Percentiles rank a stretch among this genome's conserved stretches.
Conservation (phyloP, 2,797 vertebrate genomes). For the Betta splendens region DNA sequence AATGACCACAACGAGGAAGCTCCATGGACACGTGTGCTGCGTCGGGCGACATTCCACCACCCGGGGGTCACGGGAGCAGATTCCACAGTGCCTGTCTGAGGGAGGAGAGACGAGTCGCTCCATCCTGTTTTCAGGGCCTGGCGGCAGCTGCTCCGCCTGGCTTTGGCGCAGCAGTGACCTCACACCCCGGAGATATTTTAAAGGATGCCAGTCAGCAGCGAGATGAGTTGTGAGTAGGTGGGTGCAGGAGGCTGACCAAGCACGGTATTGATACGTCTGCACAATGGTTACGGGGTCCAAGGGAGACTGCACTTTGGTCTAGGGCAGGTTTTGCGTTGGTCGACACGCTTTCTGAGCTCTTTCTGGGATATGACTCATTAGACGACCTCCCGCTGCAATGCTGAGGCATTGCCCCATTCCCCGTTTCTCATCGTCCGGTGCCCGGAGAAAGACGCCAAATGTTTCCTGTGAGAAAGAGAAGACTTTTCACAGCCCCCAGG, state of each 20-base stretch:
- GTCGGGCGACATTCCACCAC: slow-evolving; percentile 61
- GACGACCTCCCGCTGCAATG: slow-evolving; percentile 72
- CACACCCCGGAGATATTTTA: slow-evolving; percentile 87
- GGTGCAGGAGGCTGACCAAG: slow-evolving; percentile 42
- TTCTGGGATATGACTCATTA: slow-evolving; percentile 76
- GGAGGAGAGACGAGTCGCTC: slow-evolving; percentile 62
- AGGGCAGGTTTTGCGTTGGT: slow-evolving; percentile 56
- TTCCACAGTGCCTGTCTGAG: slow-evolving; percentile 61
- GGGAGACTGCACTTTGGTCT: slow-evolving; percentile 70
- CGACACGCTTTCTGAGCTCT: slow-evolving; percentile 21
- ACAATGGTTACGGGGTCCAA: slow-evolving; percentile 77
- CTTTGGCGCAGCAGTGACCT: slow-evolving; percentile 87
- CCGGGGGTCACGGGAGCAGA: slow-evolving; percentile 67
- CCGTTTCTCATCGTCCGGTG: slow-evolving; percentile 74
- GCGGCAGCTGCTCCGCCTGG: slow-evolving; percentile 87
- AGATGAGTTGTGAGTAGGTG: slow-evolving; percentile 78
- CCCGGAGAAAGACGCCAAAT: slow-evolving; percentile 89
- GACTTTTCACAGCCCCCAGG: slow-evolving; percentile 70
- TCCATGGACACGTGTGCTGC: slow-evolving; percentile 52
- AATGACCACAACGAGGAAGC: slow-evolving; percentile 66
- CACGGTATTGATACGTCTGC: slow-evolving; percentile 66
- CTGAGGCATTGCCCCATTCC: slow-evolving; percentile 84
- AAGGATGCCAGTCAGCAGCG: slow-evolving; percentile 88
- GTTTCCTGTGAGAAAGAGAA: slow-evolving; percentile 82
- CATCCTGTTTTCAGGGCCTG: slow-evolving; percentile 66